Evolutionary conservation across 1,140 invertebrate genomes (phyloP).

Genomic region (Drosophila prosaltans): DNA sequence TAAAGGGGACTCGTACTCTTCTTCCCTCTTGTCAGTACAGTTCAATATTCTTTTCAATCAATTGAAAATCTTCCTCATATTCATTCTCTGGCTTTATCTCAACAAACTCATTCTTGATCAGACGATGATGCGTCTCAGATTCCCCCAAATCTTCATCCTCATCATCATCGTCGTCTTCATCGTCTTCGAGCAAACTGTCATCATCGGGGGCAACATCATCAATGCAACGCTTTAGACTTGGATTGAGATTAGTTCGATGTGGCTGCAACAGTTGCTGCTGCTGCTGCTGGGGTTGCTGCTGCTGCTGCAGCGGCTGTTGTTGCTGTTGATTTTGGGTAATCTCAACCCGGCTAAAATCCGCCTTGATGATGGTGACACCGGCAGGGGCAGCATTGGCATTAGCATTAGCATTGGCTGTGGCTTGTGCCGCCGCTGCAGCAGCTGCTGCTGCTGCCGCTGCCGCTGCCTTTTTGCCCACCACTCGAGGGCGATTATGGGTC

Average conservation of each 20-base stretch:
- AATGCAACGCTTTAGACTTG: slow-evolving; percentile 44
- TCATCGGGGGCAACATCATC: slow-evolving; percentile 70
- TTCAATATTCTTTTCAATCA: slow-evolving; percentile 71
- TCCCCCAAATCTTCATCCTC: slow-evolving; percentile 39
- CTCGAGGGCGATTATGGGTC: slow-evolving; percentile 88
- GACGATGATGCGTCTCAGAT: slow-evolving; percentile 35
- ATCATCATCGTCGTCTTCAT: slow-evolving; percentile 52
- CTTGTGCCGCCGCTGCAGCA: neutral
- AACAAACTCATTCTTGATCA: slow-evolving; percentile 61
- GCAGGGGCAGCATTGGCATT: slow-evolving; percentile 11
- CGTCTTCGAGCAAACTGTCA: slow-evolving; percentile 57
- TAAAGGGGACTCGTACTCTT: neutral
- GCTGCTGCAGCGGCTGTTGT: neutral
- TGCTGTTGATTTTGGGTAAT: slow-evolving; percentile 3
- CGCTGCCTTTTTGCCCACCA: slow-evolving; percentile 67
- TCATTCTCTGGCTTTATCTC: slow-evolving; percentile 49
- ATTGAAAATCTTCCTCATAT: slow-evolving; percentile 50
- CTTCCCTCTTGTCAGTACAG: slow-evolving; percentile 46
- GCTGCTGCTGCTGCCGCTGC: slow-evolving; percentile 38
- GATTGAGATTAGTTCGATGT: neutral
- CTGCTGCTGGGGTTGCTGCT: neutral
- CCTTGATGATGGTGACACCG: slow-evolving; percentile 25
- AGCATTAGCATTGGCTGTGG: neutral
- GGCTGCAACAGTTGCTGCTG: neutral
- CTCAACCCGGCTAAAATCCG: slow-evolving; percentile 41